Evolutionary conservation across 2,888 invertebrate genomes (phyloP).

Genomic region (Synergus umbraculus): DNA sequence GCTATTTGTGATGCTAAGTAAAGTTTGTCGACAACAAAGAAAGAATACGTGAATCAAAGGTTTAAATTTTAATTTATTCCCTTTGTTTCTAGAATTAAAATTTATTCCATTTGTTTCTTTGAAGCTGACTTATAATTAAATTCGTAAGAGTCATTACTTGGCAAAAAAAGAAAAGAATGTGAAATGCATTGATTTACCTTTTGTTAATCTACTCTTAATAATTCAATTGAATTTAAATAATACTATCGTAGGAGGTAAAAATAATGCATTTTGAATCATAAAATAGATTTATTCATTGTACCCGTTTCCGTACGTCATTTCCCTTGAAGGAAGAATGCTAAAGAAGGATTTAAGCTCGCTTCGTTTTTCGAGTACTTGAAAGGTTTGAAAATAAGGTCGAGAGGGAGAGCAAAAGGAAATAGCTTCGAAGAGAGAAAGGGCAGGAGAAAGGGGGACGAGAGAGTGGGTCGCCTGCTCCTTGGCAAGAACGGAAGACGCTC

Average conservation of each 20-base stretch:
- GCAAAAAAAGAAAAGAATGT: not conserved
- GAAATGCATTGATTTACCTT: not conserved
- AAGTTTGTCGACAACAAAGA: not conserved
- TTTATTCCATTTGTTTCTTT: not conserved
- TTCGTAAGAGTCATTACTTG: not conserved
- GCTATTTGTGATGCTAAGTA: not conserved
- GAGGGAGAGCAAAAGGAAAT: slow-evolving; percentile 35
- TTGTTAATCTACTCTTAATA: not conserved
- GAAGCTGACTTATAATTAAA: not conserved
- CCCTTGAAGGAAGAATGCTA: slow-evolving; percentile 1
- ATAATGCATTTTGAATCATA: slow-evolving; percentile 10
- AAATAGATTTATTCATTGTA: slow-evolving; percentile 20
- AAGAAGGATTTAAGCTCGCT: slow-evolving; percentile 7
- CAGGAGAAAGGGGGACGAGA: not conserved
- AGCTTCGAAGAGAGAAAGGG: slow-evolving; percentile 3
- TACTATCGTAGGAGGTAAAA: not conserved
- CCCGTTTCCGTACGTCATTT: slow-evolving; percentile 7
- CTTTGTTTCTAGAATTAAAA: not conserved
- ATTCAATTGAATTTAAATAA: not conserved
- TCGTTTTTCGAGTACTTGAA: slow-evolving; percentile 35
- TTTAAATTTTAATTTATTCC: not conserved
- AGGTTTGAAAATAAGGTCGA: slow-evolving; percentile 35
- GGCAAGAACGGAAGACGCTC: slow-evolving; percentile 26
- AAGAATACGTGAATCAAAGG: not conserved
- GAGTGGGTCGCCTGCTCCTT: slow-evolving; percentile 24